Conservation (phyloP, 1,140 invertebrate species). For the Hermatobates lingyangjiaoensis region DNA sequence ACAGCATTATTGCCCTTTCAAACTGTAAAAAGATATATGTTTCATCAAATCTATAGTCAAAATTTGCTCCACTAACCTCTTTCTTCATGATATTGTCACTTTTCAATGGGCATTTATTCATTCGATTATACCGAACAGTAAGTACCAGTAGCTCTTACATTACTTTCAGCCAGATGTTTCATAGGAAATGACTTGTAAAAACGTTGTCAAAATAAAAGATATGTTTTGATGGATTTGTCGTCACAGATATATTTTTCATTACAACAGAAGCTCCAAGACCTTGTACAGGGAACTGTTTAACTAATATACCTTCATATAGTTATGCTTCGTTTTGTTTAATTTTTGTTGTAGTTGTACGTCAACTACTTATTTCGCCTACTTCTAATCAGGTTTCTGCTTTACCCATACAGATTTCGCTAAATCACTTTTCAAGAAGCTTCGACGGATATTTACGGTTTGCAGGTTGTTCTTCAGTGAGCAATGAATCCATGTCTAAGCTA, state of each 20-base stretch:
- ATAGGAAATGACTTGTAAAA: constrained; percentile 15
- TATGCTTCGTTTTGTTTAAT: no score
- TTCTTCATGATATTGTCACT: not conserved
- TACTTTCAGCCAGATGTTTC: not conserved
- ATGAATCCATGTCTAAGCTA: no score
- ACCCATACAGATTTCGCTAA: no score
- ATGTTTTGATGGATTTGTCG: constrained; percentile 14
- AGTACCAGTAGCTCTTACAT: constrained; percentile 4
- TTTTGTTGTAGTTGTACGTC: no score
- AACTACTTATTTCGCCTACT: no score
- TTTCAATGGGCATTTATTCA: constrained; percentile 5
- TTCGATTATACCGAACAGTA: constrained; percentile 1
- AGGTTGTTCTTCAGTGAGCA: no score
- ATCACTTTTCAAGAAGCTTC: no score
- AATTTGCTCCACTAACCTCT: not conserved
- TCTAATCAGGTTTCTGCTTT: not conserved
- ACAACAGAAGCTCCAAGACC: constrained; percentile 3
- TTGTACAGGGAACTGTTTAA: not conserved
- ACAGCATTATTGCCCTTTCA: constrained; percentile 16
- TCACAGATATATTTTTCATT: constrained; percentile 2
- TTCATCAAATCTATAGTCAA: constrained; percentile 6
- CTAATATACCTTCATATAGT: constrained; percentile 9
- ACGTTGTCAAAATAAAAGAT: constrained; percentile 19
- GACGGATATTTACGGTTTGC: no score
- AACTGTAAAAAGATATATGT: constrained; percentile 1